Evolutionary conservation across 2,113 vertebrate genomes (phyloP).

Genomic region (Tragelaphus buxtoni): DNA sequence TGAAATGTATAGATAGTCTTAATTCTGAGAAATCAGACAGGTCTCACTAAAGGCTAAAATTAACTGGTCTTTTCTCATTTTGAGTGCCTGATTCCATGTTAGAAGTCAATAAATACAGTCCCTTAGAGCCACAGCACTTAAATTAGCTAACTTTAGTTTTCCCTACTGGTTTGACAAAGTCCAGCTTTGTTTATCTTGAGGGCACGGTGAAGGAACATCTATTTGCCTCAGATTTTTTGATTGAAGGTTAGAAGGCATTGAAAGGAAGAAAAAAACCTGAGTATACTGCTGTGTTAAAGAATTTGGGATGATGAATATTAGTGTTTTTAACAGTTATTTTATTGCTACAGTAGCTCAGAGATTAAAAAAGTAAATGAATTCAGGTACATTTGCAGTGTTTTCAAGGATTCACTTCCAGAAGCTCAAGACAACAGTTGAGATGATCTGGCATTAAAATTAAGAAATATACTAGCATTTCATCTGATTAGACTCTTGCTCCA

Average conservation of each 20-base stretch:
- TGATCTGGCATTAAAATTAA: background rate
- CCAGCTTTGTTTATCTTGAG: constrained; percentile 11
- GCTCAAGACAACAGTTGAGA: background rate
- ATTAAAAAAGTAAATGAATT: background rate
- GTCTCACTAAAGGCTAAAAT: background rate
- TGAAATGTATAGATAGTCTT: background rate
- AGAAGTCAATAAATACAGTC: background rate
- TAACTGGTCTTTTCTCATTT: background rate
- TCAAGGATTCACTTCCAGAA: background rate
- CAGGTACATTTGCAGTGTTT: background rate
- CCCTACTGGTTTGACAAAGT: constrained; percentile 12
- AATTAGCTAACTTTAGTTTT: constrained; percentile 3
- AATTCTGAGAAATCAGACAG: background rate
- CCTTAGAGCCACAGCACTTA: background rate
- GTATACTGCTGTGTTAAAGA: background rate
- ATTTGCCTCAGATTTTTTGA: background rate
- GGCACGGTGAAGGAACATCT: background rate
- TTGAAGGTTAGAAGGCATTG: constrained; percentile 2
- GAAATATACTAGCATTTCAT: background rate
- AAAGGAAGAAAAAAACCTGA: background rate
- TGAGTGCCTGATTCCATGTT: background rate
- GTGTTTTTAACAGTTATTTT: constrained; percentile 6
- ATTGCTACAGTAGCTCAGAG: background rate
- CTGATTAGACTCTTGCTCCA: background rate
- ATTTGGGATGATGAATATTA: background rate